Evolutionary conservation across 2,888 invertebrate species (phyloP).

Genomic region (Dicyrtoma fusca): DNA sequence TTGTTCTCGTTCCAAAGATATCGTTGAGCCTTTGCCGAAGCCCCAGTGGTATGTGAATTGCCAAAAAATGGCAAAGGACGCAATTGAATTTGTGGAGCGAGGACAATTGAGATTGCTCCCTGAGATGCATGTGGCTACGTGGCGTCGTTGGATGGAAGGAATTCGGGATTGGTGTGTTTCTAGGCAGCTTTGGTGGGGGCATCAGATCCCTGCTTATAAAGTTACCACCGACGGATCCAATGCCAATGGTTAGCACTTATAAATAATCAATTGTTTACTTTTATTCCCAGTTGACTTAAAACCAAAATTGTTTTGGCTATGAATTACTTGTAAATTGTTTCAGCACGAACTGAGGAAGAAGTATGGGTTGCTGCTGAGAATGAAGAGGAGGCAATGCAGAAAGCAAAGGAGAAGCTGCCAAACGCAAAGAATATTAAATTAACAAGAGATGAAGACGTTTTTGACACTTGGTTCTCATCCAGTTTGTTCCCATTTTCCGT

Average conservation of each 20-base stretch:
- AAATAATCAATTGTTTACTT: no score
- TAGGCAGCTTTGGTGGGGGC: conserved; percentile 99
- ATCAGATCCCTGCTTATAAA: conserved; percentile 92
- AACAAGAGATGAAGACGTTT: conserved; percentile 88
- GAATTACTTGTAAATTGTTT: no score
- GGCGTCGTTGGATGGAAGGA: conserved; percentile 96
- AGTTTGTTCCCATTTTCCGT: conserved; percentile 94
- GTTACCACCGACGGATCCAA: conserved; percentile 61
- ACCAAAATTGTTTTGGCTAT: background rate
- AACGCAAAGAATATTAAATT: conserved; percentile 63
- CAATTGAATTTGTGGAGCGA: conserved; percentile 75
- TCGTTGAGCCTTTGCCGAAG: conserved; percentile 93
- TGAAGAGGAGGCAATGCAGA: conserved; percentile 75
- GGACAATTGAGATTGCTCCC: conserved; percentile 89
- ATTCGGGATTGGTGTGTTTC: conserved; percentile 99
- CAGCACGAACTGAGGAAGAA: conserved; percentile 31
- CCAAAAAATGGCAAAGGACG: conserved; percentile 84
- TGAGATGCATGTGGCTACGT: conserved; percentile 85
- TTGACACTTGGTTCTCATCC: conserved; percentile 99
- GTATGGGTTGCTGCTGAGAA: conserved; percentile 58
- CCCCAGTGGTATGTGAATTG: conserved; percentile 97
- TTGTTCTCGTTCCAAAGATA: conserved; percentile 94
- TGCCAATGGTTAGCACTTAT: background rate
- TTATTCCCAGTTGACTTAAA: no score
- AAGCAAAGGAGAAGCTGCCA: conserved; percentile 74